Conservation (phyloP, 2,888 invertebrate genomes). For the Synergus itoensis region DNA sequence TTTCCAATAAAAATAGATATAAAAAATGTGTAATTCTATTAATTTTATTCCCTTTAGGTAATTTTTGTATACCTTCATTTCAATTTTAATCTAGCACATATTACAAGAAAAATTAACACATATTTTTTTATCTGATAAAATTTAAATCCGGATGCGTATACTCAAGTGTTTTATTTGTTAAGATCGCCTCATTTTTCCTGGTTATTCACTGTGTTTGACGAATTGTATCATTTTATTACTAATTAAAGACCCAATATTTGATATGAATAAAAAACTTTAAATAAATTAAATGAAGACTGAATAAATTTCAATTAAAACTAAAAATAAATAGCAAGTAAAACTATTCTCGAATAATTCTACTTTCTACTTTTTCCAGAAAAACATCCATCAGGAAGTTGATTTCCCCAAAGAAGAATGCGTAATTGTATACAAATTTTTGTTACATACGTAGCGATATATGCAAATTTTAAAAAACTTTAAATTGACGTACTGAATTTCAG, state of each 20-base stretch:
- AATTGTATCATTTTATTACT: too few species aligned
- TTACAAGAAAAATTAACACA: not conserved
- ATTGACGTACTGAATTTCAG: not conserved
- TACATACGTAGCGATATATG: not conserved
- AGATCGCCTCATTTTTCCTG: not conserved
- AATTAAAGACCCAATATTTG: not conserved
- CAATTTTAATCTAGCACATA: not conserved
- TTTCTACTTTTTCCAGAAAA: not conserved
- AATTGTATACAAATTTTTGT: not conserved
- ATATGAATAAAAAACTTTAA: not conserved
- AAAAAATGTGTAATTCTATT: too few species aligned
- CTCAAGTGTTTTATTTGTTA: not conserved
- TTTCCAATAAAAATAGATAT: too few species aligned
- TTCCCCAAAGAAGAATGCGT: not conserved
- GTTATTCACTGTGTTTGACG: too few species aligned
- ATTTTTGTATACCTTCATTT: not conserved
- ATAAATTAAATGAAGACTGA: too few species aligned
- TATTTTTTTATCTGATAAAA: not conserved
- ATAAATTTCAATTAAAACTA: not conserved
- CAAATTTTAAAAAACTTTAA: not conserved
- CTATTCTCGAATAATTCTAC: not conserved
- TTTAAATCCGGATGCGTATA: not conserved
- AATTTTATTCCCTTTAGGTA: not conserved
- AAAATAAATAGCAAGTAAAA: not conserved
- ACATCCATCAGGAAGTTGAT: not conserved